Evolutionary conservation across 2,113 vertebrate species (phyloP), one percentile per base, ranked within the genome.

Genomic region (Scopus umbretta): DNA sequence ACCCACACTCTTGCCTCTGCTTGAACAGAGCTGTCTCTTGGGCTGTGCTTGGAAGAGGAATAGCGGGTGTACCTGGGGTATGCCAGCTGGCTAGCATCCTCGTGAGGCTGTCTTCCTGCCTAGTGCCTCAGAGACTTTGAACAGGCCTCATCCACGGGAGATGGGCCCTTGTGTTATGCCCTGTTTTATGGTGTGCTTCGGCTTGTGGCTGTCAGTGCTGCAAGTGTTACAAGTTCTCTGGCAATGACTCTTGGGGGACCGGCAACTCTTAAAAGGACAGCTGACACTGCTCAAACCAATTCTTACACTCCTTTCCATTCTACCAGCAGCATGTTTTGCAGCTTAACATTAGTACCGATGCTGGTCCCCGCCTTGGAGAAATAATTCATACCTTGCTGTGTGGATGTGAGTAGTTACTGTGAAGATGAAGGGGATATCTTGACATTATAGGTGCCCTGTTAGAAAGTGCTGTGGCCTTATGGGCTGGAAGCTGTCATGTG

Each of bases 11-110:
- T 17, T 58, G 9, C 36, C 11, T 67, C 65, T 43, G 9, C 38
- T 70, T 62, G 42, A 38, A 21, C 0, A 2, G 80, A 63, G 42
- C 3, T 13, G 34, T 32, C 32, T 50, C 32, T 45, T 50, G 61
- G 32, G 67, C 67, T 50, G 30, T 32, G 34, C 34, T n/a, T n/a
- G 36, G 21, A 38, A 15, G 2, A 1, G 7, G 36, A 50, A 8
- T 9, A 61, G 18, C 27, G 15, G 1, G 2, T 12, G 3, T 11
- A 13, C 30, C 22, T n/a, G 43, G 9, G n/a, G 53, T 7, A 9
- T 75, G 40, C 38, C 75, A 38, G 34, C 38, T 58, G 56, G 49
- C 70, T 59, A 17, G 40, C 8, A 8, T 42, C 50, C 56, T 55
- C 0, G 0, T 59, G 55, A 47, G 32, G 11, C 21, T 38, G 19